Conservation (phyloP, 2,797 vertebrate genomes). For the Clarias fuscus region DNA sequence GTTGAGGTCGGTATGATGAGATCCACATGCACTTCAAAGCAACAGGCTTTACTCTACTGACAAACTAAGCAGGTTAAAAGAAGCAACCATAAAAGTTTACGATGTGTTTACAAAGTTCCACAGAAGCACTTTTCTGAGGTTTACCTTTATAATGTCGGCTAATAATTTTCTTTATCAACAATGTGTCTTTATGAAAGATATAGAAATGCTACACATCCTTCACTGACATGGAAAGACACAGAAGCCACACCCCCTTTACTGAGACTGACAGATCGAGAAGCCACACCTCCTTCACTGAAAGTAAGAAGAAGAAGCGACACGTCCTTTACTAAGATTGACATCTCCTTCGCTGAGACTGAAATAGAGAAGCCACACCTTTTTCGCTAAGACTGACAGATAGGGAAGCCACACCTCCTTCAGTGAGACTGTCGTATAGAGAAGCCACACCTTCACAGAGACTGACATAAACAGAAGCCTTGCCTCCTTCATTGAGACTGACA, state of each 20-base stretch:
- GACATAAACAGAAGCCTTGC: too few species aligned
- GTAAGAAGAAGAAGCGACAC: not conserved
- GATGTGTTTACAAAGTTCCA: constrained; percentile 19
- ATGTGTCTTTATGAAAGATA: not conserved
- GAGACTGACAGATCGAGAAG: rapidly evolving
- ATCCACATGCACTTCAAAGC: constrained; percentile 48
- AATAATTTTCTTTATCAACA: not conserved
- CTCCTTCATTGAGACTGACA: not conserved
- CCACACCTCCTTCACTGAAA: not conserved
- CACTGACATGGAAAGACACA: not conserved
- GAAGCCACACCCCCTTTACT: not conserved
- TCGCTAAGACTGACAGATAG: rapidly evolving
- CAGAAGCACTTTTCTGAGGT: not conserved
- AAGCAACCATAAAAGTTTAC: constrained; percentile 24
- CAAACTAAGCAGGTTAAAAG: constrained; percentile 11
- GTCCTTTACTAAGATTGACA: not conserved
- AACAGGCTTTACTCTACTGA: constrained; percentile 5
- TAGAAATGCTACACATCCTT: not conserved
- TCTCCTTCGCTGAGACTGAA: not conserved
- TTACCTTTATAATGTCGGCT: not conserved
- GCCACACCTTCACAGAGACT: not conserved
- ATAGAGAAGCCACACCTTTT: not conserved
- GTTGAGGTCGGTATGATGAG: not conserved
- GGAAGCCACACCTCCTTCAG: not conserved
- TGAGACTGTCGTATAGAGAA: not conserved